Evolutionary conservation across 2,113 vertebrate species (phyloP).

Genomic region (Calidris pygmaea): DNA sequence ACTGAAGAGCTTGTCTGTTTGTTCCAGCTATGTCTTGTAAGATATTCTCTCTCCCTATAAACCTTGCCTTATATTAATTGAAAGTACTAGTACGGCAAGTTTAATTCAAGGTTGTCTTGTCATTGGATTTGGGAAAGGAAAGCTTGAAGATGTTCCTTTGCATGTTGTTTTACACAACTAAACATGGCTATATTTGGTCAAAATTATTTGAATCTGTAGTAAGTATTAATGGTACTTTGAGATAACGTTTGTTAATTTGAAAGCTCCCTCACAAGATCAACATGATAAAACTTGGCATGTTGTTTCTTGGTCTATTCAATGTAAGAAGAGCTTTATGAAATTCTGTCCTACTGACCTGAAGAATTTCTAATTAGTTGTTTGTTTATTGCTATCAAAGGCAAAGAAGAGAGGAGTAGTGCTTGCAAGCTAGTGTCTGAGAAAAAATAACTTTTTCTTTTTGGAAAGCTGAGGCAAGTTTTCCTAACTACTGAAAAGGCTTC

Average conservation of each 20-base stretch:
- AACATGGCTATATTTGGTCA: not conserved
- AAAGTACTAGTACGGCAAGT: constrained; percentile 12
- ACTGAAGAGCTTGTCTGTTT: constrained; percentile 60
- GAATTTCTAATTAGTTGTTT: not conserved
- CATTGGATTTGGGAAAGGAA: constrained; percentile 4
- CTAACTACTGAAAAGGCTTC: not conserved
- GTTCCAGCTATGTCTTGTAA: constrained; percentile 59
- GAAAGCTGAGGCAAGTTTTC: not conserved
- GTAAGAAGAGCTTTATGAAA: not conserved
- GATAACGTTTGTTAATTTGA: not conserved
- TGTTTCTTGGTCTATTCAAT: not conserved
- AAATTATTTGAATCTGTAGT: not conserved
- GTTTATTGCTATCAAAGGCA: not conserved
- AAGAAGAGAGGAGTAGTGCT: not conserved
- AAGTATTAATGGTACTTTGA: not conserved
- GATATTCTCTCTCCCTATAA: constrained; percentile 42
- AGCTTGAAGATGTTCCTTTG: not conserved
- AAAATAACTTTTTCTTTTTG: not conserved
- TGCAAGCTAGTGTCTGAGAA: not conserved
- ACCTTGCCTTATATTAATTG: constrained; percentile 50
- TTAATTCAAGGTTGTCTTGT: not conserved
- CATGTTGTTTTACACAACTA: not conserved
- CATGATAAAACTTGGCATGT: not conserved
- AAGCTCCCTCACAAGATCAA: not conserved
- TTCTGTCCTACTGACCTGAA: not conserved